A percentile compares a stretch with the other conserved stretches of the same genome.
phyloP scores from a whole-genome alignment of 2,888 invertebrate species.

The Hesperia comma region DNA sequence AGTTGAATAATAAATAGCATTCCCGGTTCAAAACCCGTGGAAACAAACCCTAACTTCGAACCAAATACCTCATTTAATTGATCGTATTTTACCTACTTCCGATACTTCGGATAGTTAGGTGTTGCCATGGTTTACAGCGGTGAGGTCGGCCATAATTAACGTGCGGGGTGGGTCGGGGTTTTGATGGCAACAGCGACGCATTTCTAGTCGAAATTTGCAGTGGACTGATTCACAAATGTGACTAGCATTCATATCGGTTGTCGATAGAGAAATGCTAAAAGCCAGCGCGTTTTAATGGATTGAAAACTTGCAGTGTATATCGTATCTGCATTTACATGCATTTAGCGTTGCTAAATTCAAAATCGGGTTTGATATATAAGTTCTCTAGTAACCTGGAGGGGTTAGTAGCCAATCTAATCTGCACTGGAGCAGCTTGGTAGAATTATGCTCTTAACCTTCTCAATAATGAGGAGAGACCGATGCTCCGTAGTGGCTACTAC shows the following conservation, averaged over 20 bases:
- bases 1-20: too few species aligned
- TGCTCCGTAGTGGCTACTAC: too few species aligned
- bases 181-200: constrained; percentile 10
- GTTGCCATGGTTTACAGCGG: constrained; percentile 51
- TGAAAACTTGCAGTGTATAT: background rate
- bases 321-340: background rate
- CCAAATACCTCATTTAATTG: constrained; percentile 51
- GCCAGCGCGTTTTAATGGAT: background rate
- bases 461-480: too few species aligned
- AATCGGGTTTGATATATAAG: background rate
- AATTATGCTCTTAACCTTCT: too few species aligned
- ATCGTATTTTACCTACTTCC: constrained; percentile 59
- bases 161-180: constrained; percentile 24
- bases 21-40: background rate
- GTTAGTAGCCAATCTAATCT: too few species aligned
- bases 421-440: too few species aligned
- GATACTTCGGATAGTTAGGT: constrained; percentile 49
- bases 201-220: constrained; percentile 19
- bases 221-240: constrained; percentile 25
- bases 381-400: too few species aligned
- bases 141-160: constrained; percentile 48
- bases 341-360: background rate
- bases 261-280: background rate
- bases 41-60: constrained; percentile 15
- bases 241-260: constrained; percentile 15